Percentiles rank a stretch among this genome's conserved stretches.
These are phyloP conservation scores for Drosophila saltans DNA, from an alignment of 1,140 invertebrate genomes.

Conservation along the genomic window DNA sequence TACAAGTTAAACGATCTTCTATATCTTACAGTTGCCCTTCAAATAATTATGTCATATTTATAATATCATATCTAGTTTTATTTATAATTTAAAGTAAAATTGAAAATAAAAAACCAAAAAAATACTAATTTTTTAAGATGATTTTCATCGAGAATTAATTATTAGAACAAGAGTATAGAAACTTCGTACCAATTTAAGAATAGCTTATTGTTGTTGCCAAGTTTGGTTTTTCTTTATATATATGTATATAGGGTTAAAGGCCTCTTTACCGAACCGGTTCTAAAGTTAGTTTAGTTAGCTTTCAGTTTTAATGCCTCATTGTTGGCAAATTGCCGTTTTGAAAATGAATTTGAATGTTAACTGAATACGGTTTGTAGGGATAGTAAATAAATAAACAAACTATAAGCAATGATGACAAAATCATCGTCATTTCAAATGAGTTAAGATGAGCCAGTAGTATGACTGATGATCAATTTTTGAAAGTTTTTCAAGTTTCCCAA, in stretches of 20 bases:
- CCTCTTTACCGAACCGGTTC: conserved; percentile 29
- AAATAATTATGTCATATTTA: too few relatives aligned
- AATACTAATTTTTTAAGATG: not conserved
- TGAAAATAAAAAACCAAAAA: too few relatives aligned
- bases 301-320: conserved; percentile 14
- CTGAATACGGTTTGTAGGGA: not conserved
- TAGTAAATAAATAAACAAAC: not conserved
- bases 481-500: not conserved
- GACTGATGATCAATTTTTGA: conserved; percentile 5
- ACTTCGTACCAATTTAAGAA: not conserved
- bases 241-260: conserved; percentile 48
- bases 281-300: conserved; percentile 4
- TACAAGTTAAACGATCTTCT: too few relatives aligned
- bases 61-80: too few relatives aligned
- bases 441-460: not conserved
- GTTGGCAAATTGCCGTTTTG: not conserved
- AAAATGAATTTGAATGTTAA: conserved; percentile 6
- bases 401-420: not conserved
- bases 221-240: not conserved
- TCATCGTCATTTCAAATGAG: not conserved
- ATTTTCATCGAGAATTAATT: not conserved
- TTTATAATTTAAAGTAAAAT: too few relatives aligned
- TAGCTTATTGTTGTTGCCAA: not conserved
- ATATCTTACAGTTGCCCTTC: too few relatives aligned
- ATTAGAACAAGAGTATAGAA: not conserved